phyloP scores from a whole-genome alignment of 2,113 vertebrate species.

The Labrus mixtus region DNA sequence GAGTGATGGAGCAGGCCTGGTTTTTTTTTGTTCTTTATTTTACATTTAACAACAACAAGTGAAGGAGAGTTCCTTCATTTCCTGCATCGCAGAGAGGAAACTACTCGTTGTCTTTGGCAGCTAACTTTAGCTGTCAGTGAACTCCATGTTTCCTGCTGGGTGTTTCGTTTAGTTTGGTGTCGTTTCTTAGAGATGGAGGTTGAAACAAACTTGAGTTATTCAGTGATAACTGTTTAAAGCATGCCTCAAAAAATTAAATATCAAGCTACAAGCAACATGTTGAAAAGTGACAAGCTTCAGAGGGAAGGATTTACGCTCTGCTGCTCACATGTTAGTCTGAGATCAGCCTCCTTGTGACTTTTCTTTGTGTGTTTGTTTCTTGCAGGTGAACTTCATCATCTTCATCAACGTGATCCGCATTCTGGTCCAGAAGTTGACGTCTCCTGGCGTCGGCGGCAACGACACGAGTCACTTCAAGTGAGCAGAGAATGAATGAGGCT shows the following conservation, averaged over 20 bases:
- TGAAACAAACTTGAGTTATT: too few species aligned
- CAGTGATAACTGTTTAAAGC: too few species aligned
- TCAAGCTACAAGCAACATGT: too few species aligned
- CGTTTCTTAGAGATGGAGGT: background rate
- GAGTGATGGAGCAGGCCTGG: constrained; percentile 5
- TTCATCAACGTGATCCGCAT: constrained; percentile 95
- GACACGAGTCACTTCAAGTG: constrained; percentile 83
- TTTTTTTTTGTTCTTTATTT: background rate
- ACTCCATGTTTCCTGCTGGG: constrained; percentile 1
- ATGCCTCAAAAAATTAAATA: too few species aligned
- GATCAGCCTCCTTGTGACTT: background rate
- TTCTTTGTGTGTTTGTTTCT: background rate
- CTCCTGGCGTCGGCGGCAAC: constrained; percentile 91
- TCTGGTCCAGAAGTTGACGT: constrained; percentile 93
- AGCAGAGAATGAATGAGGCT: constrained; percentile 35
- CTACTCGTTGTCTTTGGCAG: background rate
- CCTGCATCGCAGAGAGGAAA: background rate
- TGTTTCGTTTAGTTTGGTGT: background rate
- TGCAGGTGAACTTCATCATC: constrained; percentile 93
- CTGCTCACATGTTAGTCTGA: too few species aligned
- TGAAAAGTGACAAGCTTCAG: too few species aligned
- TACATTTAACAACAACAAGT: background rate
- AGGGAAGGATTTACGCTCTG: too few species aligned
- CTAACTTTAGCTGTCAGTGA: background rate
- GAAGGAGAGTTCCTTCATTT: constrained; percentile 4